These are phyloP conservation scores for Panulirus ornatus DNA, from an alignment of 1,140 invertebrate species.

Conservation along the genomic window DNA sequence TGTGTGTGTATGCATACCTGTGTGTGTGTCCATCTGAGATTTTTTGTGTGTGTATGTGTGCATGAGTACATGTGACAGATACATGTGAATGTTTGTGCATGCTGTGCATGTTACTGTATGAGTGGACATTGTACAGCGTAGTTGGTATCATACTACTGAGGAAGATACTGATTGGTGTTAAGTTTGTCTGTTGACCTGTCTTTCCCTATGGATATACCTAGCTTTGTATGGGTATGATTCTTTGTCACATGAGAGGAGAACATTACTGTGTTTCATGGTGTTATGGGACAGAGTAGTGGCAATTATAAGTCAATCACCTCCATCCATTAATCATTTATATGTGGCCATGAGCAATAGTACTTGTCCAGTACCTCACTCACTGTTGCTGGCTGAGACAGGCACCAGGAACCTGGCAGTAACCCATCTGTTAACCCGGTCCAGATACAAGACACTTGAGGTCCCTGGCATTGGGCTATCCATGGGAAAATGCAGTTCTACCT, in stretches of 20 bases:
- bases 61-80: not conserved
- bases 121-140: conserved; percentile 60
- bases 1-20: not conserved
- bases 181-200: conserved; percentile 67
- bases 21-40: too few species aligned
- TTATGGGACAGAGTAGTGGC: conserved; percentile 37
- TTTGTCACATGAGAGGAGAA: not conserved
- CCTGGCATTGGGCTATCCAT: conserved; percentile 56
- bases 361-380: conserved; percentile 51
- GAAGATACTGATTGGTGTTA: conserved; percentile 59
- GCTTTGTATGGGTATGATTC: not conserved
- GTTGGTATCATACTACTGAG: conserved; percentile 36
- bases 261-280: not conserved
- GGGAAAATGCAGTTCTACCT: conserved; percentile 61
- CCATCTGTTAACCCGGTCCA: conserved; percentile 28
- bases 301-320: conserved; percentile 45
- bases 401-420: conserved; percentile 20
- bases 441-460: conserved; percentile 18
- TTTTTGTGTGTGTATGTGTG: conserved; percentile 29
- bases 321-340: conserved; percentile 53
- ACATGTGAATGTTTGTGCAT: conserved; percentile 5
- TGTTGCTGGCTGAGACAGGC: conserved; percentile 31
- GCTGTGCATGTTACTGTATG: conserved; percentile 11
- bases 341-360: conserved; percentile 39
- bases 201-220: conserved; percentile 60